A percentile compares a stretch with the other conserved stretches of the same genome.
These are phyloP conservation scores for Ptilorrhoa leucosticta DNA, from an alignment of 2,113 vertebrate genomes.

Conservation along the genomic window DNA sequence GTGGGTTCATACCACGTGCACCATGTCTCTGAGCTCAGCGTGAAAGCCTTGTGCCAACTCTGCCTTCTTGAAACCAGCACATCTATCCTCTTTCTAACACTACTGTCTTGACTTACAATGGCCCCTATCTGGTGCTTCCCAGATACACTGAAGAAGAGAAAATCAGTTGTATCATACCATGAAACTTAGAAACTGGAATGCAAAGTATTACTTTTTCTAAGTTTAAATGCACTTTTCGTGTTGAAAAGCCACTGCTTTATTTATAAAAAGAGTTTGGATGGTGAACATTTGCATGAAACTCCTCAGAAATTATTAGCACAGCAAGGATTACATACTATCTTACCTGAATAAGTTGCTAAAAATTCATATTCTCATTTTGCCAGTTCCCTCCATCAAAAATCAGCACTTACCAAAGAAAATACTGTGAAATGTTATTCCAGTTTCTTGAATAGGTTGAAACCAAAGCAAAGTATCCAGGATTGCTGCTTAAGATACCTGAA, in stretches of 20 bases:
- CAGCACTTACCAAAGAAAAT: neutral
- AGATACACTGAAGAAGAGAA: slow-evolving; percentile 54
- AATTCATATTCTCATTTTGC: neutral
- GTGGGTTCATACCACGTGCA: slow-evolving; percentile 55
- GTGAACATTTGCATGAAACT: neutral
- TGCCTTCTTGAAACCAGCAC: slow-evolving; percentile 49
- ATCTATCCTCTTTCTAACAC: slow-evolving; percentile 58
- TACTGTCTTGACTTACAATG: slow-evolving; percentile 44
- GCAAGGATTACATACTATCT: neutral
- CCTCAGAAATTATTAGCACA: neutral
- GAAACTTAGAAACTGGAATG: slow-evolving; percentile 40
- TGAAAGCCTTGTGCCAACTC: slow-evolving; percentile 52
- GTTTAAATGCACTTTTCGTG: neutral
- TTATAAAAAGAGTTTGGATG: neutral
- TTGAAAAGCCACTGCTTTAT: neutral
- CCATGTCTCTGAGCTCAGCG: slow-evolving; percentile 54
- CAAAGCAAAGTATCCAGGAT: neutral
- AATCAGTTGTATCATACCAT: slow-evolving; percentile 47
- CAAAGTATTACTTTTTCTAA: neutral
- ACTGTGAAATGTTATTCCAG: neutral
- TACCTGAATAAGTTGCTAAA: neutral
- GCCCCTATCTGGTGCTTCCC: slow-evolving; percentile 51
- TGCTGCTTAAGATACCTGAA: neutral
- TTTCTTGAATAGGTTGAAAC: neutral
- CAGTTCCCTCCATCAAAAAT: neutral